Evolutionary conservation across 2,888 invertebrate species (phyloP).

Genomic region (Baccha elongata): DNA sequence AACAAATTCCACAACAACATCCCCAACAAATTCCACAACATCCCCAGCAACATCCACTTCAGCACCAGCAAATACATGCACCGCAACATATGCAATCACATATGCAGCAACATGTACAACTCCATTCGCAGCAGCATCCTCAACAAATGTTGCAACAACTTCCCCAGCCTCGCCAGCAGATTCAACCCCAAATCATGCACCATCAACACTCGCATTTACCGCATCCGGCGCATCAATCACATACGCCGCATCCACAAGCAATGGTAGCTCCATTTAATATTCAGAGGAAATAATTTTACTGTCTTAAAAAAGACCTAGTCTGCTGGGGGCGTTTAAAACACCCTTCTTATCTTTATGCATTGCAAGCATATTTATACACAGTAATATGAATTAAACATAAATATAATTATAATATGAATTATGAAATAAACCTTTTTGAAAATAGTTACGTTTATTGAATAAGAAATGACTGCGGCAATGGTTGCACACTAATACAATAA

Average conservation of each 20-base stretch:
- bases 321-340: slow-evolving; percentile 1
- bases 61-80: slow-evolving; percentile 4
- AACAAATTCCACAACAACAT: slow-evolving; percentile 9
- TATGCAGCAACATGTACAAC: slow-evolving; percentile 22
- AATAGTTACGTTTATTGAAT: slow-evolving; percentile 48
- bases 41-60: slow-evolving; percentile 4
- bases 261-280: slow-evolving; percentile 76
- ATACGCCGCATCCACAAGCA: slow-evolving; percentile 73
- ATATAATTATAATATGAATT: too few relatives aligned
- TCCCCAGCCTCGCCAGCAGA: slow-evolving; percentile 18
- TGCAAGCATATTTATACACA: neutral
- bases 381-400: slow-evolving; percentile 15
- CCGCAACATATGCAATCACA: slow-evolving; percentile 18
- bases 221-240: slow-evolving; percentile 31
- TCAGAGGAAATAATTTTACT: slow-evolving; percentile 69
- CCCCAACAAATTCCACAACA: slow-evolving; percentile 41
- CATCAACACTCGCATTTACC: slow-evolving; percentile 48
- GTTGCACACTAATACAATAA: too few relatives aligned
- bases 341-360: slow-evolving; percentile 23
- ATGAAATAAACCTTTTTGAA: too few relatives aligned
- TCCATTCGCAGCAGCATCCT: neutral
- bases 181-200: slow-evolving; percentile 34
- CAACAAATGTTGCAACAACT: slow-evolving; percentile 23
- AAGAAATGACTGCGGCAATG: slow-evolving; percentile 36
- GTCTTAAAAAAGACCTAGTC: slow-evolving; percentile 9